A percentile compares a stretch with the other conserved stretches of the same genome.
Conservation (phyloP, 2,888 invertebrate genomes). For the Biston betularia region DNA sequence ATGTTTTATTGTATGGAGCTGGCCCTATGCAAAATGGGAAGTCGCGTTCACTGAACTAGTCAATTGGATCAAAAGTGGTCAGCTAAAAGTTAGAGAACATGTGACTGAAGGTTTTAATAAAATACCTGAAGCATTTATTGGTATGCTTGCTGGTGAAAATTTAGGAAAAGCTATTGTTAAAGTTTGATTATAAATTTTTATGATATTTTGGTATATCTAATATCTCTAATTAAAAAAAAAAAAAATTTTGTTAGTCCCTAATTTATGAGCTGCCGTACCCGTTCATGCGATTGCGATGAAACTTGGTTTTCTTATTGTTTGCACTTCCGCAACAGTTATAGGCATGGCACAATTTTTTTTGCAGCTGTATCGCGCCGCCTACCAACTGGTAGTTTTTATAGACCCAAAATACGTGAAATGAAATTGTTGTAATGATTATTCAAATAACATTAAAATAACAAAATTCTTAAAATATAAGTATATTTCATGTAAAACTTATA, state of each 20-base stretch:
- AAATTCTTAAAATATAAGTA: slow-evolving; percentile 1
- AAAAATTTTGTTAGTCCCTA: too few relatives aligned
- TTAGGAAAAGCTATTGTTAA: slow-evolving; percentile 1
- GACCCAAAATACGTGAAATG: too few relatives aligned
- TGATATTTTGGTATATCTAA: too few relatives aligned
- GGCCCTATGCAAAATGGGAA: slow-evolving; percentile 34
- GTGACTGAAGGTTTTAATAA: slow-evolving; percentile 86
- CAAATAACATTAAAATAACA: background rate
- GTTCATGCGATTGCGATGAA: too few relatives aligned
- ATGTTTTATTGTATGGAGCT: background rate
- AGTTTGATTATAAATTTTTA: background rate
- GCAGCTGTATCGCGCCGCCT: too few relatives aligned
- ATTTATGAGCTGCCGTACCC: too few relatives aligned
- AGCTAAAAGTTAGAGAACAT: background rate
- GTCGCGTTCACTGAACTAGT: background rate
- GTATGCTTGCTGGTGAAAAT: background rate
- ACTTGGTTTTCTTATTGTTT: too few relatives aligned
- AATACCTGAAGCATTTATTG: slow-evolving; percentile 44
- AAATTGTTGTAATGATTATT: background rate
- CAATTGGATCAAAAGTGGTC: background rate
- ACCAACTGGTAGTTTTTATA: too few relatives aligned
- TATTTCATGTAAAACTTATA: slow-evolving; percentile 33
- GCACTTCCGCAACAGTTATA: too few relatives aligned
- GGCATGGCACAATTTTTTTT: too few relatives aligned
- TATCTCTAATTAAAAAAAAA: too few relatives aligned